Evolutionary conservation across 2,797 vertebrate genomes (phyloP).

Genomic region (Perodicticus potto): DNA sequence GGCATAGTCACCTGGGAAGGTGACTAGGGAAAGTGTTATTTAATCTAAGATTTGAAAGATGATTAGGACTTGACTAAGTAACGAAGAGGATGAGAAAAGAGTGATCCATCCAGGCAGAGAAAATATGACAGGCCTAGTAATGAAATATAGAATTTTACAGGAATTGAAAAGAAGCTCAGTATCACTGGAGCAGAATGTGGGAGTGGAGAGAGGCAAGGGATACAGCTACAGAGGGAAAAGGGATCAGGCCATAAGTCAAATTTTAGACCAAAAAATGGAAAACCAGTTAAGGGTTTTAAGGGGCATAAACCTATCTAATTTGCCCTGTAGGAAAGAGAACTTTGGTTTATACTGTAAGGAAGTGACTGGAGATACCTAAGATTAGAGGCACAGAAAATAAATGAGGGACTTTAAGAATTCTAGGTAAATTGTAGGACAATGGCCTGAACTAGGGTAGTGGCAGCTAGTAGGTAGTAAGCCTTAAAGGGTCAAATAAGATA

Average conservation of each 20-base stretch:
- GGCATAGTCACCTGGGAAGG: background rate
- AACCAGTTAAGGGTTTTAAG: constrained; percentile 33
- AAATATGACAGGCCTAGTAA: background rate
- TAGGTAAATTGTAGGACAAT: background rate
- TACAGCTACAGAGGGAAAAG: background rate
- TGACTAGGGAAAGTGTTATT: background rate
- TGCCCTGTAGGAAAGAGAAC: constrained; percentile 10
- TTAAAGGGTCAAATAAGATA: background rate
- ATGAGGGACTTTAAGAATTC: background rate
- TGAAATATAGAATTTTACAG: background rate
- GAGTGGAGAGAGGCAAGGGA: background rate
- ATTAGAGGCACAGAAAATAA: constrained; percentile 45
- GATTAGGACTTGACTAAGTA: constrained; percentile 32
- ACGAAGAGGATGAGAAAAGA: background rate
- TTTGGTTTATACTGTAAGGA: constrained; percentile 37
- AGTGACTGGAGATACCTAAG: background rate
- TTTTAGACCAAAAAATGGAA: constrained; percentile 22
- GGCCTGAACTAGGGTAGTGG: background rate
- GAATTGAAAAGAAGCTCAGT: constrained; percentile 19
- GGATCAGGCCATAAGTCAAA: background rate
- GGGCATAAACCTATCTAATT: background rate
- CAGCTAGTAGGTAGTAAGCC: background rate
- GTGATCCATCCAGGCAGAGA: background rate
- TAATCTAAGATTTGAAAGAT: constrained; percentile 46
- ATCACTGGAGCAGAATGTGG: background rate